Conservation (phyloP, 1,140 invertebrate species). For the Hermetia illucens region DNA sequence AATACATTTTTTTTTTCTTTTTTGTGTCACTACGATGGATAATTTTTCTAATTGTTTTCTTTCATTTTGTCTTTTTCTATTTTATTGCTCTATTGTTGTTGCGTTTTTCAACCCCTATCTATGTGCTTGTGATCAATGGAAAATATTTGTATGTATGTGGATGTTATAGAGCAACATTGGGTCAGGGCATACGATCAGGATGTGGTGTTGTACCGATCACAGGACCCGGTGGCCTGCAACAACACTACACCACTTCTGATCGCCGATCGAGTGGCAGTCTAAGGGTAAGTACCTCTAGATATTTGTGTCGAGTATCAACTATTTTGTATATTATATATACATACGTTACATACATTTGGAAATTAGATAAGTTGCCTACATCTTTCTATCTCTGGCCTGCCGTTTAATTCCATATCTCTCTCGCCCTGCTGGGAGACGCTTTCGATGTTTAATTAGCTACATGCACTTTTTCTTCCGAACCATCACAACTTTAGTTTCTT, state of each 20-base stretch:
- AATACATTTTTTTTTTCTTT: too few species aligned
- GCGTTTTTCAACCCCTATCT: constrained; percentile 1
- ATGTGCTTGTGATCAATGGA: constrained; percentile 3
- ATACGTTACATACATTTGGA: too few species aligned
- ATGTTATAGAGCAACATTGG: constrained; percentile 44
- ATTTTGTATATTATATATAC: too few species aligned
- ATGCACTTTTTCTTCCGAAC: too few species aligned
- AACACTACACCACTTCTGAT: constrained; percentile 28
- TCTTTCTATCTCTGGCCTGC: too few species aligned
- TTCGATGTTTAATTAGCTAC: too few species aligned
- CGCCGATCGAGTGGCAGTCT: constrained; percentile 33
- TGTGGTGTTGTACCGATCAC: constrained; percentile 35
- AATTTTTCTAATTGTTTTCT: neutral
- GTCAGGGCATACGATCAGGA: constrained; percentile 41
- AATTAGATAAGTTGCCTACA: too few species aligned
- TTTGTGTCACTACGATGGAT: neutral
- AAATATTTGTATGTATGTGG: constrained; percentile 24
- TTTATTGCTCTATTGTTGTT: neutral
- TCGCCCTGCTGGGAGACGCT: too few species aligned
- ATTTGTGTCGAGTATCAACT: constrained; percentile 3
- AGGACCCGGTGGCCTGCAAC: constrained; percentile 32
- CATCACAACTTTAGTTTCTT: too few species aligned
- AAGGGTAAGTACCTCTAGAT: constrained; percentile 30
- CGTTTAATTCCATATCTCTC: too few species aligned
- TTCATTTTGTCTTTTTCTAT: neutral